A percentile compares a stretch with the other conserved stretches of the same genome.
phyloP scores from a whole-genome alignment of 2,113 vertebrate species.

The Lathamus discolor region DNA sequence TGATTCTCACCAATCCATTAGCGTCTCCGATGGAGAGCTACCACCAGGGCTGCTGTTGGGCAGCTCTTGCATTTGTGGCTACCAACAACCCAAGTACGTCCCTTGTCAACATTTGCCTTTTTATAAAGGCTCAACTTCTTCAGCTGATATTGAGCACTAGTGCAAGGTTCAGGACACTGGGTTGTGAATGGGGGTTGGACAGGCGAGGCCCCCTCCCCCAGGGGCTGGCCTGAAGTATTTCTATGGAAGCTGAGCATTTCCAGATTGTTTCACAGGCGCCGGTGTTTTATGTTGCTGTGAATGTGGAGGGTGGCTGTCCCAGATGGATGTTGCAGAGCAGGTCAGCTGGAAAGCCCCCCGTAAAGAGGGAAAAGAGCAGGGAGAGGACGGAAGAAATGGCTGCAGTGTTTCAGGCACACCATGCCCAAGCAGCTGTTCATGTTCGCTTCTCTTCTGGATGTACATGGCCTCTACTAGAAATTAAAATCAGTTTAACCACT shows the following conservation, averaged over 20 bases:
- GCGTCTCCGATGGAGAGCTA: not conserved
- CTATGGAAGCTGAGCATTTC: not conserved
- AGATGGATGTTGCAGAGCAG: constrained; percentile 39
- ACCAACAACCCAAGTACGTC: rapidly evolving
- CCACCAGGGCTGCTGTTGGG: not conserved
- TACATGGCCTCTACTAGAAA: not conserved
- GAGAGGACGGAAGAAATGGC: constrained; percentile 6
- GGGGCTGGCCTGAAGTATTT: not conserved
- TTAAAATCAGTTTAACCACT: not conserved
- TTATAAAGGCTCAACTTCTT: not conserved
- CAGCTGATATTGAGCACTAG: not conserved
- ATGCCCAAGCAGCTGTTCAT: not conserved
- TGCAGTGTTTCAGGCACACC: not conserved
- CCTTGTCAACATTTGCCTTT: not conserved
- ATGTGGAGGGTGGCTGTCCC: constrained; percentile 24
- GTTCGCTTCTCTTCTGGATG: not conserved
- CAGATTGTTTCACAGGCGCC: not conserved
- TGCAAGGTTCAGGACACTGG: not conserved
- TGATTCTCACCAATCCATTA: not conserved
- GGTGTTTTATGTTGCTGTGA: not conserved
- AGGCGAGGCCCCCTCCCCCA: not conserved
- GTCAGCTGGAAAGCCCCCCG: constrained; percentile 66
- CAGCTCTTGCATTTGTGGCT: not conserved
- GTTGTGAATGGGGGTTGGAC: not conserved
- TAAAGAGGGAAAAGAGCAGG: constrained; percentile 7